Percentiles rank a stretch among this genome's conserved stretches.
Evolutionary conservation across 2,113 vertebrate species (phyloP).

Genomic region (Brachyistius frenatus): DNA sequence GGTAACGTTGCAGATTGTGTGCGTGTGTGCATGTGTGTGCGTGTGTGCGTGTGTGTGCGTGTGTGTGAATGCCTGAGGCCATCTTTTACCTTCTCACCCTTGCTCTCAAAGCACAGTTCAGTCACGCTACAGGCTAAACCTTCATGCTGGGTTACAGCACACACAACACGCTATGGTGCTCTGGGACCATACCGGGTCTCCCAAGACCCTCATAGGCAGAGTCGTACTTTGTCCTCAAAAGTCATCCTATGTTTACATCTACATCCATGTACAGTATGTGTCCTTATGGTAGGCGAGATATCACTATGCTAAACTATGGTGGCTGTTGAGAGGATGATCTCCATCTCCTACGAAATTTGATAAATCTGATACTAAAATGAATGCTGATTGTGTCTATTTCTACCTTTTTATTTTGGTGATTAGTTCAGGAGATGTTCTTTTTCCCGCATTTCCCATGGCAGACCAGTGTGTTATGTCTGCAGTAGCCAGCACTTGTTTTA

Average conservation of each 20-base stretch:
- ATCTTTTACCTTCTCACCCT: constrained; percentile 53
- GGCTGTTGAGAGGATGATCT: too few relatives aligned
- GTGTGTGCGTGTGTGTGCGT: background rate
- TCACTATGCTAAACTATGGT: background rate
- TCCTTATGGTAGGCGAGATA: background rate
- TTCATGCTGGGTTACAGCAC: constrained; percentile 50
- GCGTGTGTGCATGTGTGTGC: background rate
- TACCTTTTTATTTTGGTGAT: too few relatives aligned
- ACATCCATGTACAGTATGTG: too few relatives aligned
- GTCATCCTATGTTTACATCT: background rate
- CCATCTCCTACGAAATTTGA: too few relatives aligned
- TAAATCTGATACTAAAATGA: too few relatives aligned
- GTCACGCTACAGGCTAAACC: constrained; percentile 62
- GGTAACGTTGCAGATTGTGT: background rate
- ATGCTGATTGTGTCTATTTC: too few relatives aligned
- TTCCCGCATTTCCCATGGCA: too few relatives aligned
- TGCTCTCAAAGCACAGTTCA: constrained; percentile 41
- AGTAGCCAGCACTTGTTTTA: too few relatives aligned
- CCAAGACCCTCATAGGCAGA: background rate
- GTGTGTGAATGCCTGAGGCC: constrained; percentile 6
- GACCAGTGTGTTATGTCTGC: too few relatives aligned
- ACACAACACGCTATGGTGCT: constrained; percentile 53
- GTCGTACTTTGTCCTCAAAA: background rate
- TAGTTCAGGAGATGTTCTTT: too few relatives aligned
- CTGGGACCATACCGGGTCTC: constrained; percentile 26